Percentiles rank a stretch among this genome's conserved stretches.
Evolutionary conservation across 2,797 vertebrate genomes (phyloP).

Genomic region (Corythornis leucogaster): DNA sequence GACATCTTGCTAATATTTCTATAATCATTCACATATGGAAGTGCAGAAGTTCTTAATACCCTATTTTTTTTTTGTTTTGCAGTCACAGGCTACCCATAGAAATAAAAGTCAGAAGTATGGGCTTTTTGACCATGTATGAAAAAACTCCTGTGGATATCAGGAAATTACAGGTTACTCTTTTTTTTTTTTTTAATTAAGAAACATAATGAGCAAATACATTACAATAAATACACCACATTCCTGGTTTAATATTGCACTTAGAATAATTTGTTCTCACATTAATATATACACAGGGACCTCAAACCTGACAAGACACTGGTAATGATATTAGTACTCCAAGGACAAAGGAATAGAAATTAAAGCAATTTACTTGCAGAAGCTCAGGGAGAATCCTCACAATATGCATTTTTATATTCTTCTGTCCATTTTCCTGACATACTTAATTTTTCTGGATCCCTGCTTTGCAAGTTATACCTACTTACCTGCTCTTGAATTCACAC

Average conservation of each 20-base stretch:
- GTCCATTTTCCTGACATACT: background rate
- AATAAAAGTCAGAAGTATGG: background rate
- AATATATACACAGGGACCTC: background rate
- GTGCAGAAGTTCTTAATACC: background rate
- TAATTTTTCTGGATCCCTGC: background rate
- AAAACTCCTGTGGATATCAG: too few species aligned
- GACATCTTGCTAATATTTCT: background rate
- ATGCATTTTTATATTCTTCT: background rate
- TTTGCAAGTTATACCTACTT: background rate
- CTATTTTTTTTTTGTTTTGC: background rate
- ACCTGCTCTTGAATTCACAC: background rate
- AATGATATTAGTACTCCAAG: background rate
- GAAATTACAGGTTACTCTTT: too few species aligned
- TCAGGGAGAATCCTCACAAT: background rate
- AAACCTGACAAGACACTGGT: background rate
- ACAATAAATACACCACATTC: background rate
- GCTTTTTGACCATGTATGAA: too few species aligned
- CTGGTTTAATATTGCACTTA: background rate
- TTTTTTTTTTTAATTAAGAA: background rate
- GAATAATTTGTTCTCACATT: background rate
- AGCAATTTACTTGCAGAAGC: background rate
- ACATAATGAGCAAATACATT: background rate
- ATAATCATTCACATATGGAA: background rate
- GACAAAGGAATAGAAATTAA: background rate
- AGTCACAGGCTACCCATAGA: background rate